Evolutionary conservation across 2,113 vertebrate species (phyloP).

Genomic region (Ancistrus triradiatus): DNA sequence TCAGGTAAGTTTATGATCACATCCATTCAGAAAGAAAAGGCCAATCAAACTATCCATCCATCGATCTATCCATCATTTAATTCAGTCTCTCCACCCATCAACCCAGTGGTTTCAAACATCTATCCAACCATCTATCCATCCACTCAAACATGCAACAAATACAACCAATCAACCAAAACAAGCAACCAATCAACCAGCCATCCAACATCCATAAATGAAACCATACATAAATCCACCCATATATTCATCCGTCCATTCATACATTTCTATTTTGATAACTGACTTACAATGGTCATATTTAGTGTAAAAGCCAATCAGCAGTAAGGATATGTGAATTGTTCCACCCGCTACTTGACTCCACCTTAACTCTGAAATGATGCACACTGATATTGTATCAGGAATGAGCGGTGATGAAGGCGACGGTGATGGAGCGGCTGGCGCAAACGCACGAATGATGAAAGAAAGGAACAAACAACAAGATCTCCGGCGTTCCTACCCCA

Average conservation of each 20-base stretch:
- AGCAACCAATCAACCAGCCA: neutral
- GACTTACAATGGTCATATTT: no score
- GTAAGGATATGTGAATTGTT: no score
- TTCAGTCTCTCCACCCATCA: no score
- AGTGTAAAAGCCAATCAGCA: no score
- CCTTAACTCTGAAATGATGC: neutral
- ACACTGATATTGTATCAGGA: neutral
- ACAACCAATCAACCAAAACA: neutral
- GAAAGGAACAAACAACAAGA: conserved; percentile 14
- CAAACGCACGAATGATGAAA: conserved; percentile 23
- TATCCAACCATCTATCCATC: neutral
- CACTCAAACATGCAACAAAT: neutral
- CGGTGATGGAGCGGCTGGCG: conserved; percentile 24
- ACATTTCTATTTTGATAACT: neutral
- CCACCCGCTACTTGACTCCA: no score
- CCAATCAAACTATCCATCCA: no score
- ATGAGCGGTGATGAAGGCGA: conserved; percentile 23
- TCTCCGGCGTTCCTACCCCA: conserved; percentile 80
- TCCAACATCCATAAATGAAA: neutral
- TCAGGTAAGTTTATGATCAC: no score
- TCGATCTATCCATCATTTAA: no score
- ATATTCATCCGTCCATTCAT: neutral
- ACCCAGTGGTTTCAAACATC: no score
- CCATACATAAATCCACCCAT: neutral
- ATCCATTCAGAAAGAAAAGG: no score